These are phyloP conservation scores for Aphelinus certus DNA, from an alignment of 1,140 invertebrate genomes.

Conservation along the genomic window DNA sequence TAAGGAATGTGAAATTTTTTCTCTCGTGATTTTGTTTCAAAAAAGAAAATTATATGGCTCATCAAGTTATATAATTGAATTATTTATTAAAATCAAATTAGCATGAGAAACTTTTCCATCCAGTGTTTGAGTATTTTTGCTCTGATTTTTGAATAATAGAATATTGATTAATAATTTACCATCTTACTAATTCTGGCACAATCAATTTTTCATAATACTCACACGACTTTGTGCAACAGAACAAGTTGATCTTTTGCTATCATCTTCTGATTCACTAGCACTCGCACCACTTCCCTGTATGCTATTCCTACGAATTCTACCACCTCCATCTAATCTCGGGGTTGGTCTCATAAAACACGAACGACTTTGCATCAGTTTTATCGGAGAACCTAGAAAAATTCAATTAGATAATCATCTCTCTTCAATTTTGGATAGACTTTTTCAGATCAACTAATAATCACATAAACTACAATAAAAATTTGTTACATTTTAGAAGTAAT, in stretches of 20 bases:
- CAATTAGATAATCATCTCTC: not conserved
- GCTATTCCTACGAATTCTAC: constrained; percentile 64
- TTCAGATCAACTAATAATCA: not conserved
- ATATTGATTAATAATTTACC: too few species aligned
- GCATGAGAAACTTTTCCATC: too few species aligned
- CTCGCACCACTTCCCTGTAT: constrained; percentile 60
- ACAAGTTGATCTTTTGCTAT: constrained; percentile 50
- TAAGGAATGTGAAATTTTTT: too few species aligned
- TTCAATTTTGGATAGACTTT: not conserved
- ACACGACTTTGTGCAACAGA: constrained; percentile 43
- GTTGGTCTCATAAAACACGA: constrained; percentile 58
- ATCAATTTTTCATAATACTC: constrained; percentile 39
- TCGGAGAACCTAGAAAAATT: constrained; percentile 41
- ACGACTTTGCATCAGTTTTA: constrained; percentile 53
- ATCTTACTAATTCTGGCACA: too few species aligned
- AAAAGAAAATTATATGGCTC: too few species aligned
- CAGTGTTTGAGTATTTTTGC: too few species aligned
- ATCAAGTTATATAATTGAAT: too few species aligned
- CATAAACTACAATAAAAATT: not conserved
- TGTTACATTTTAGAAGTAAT: not conserved
- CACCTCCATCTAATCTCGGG: constrained; percentile 56
- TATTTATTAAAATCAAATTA: too few species aligned
- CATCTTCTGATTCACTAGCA: constrained; percentile 64
- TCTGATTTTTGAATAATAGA: too few species aligned
- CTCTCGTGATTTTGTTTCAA: too few species aligned